Evolutionary conservation across 2,888 invertebrate species (phyloP).

Genomic region (Eristalinus aeneus): DNA sequence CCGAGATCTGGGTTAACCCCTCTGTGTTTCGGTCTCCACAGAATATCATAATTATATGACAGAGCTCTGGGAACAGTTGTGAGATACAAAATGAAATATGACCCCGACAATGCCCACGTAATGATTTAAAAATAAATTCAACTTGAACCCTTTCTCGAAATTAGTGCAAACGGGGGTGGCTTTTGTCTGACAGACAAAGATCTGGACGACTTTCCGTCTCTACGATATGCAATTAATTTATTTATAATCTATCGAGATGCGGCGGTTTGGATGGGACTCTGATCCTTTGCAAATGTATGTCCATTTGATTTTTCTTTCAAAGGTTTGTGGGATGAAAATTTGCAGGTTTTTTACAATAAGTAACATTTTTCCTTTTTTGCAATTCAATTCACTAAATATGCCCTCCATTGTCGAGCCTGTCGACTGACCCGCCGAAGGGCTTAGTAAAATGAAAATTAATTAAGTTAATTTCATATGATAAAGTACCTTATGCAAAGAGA

Average conservation of each 20-base stretch:
- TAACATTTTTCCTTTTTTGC: too few species aligned
- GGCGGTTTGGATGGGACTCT: neutral
- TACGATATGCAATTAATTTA: conserved; percentile 24
- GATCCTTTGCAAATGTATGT: too few species aligned
- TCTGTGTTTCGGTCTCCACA: neutral
- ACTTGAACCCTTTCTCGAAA: conserved; percentile 13
- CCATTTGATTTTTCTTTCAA: neutral
- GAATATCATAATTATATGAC: conserved; percentile 42
- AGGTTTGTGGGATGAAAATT: neutral
- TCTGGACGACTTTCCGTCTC: conserved; percentile 4
- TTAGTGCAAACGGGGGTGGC: neutral
- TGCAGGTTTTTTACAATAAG: neutral
- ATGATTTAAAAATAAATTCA: conserved; percentile 13
- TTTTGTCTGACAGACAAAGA: conserved; percentile 7
- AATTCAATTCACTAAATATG: too few species aligned
- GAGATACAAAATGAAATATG: conserved; percentile 29
- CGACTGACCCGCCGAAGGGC: too few species aligned
- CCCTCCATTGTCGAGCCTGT: too few species aligned
- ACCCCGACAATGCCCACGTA: conserved; percentile 3
- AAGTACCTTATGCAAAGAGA: too few species aligned
- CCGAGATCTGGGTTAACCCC: conserved; percentile 48
- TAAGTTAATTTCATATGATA: too few species aligned
- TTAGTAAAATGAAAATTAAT: too few species aligned
- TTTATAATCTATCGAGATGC: neutral
- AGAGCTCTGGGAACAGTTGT: conserved; percentile 1